Conservation (phyloP, 2,113 vertebrate species). For the Brachypteracias leptosomus region DNA sequence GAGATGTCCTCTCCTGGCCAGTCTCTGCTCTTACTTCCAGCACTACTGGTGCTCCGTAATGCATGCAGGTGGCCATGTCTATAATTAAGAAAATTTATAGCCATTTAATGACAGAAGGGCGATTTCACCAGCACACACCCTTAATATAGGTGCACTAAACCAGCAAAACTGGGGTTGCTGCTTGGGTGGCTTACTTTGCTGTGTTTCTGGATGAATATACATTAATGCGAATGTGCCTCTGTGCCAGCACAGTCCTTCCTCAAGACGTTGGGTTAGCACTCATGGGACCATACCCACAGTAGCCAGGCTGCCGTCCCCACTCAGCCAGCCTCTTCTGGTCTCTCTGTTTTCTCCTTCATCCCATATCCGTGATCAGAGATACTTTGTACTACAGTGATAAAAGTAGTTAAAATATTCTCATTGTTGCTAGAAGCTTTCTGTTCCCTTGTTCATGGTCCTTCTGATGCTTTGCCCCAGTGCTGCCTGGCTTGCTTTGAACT, state of each 20-base stretch:
- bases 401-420: background rate
- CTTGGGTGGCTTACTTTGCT: background rate
- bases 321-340: background rate
- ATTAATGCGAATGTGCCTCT: background rate
- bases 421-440: background rate
- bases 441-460: background rate
- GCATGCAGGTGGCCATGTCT: background rate
- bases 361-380: background rate
- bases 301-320: background rate
- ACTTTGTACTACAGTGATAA: background rate
- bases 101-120: conserved; percentile 1
- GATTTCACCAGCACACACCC: conserved; percentile 1
- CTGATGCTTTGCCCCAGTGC: background rate
- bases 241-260: background rate
- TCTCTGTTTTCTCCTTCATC: background rate
- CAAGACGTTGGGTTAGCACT: background rate
- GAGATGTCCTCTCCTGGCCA: background rate
- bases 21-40: background rate
- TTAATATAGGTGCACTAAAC: background rate
- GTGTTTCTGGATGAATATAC: background rate
- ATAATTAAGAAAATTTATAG: conserved; percentile 23
- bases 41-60: background rate
- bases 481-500: background rate
- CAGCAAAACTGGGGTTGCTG: conserved; percentile 47
- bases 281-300: background rate